Conservation (phyloP, 2,797 vertebrate genomes). For the Coregonus suidteri region DNA sequence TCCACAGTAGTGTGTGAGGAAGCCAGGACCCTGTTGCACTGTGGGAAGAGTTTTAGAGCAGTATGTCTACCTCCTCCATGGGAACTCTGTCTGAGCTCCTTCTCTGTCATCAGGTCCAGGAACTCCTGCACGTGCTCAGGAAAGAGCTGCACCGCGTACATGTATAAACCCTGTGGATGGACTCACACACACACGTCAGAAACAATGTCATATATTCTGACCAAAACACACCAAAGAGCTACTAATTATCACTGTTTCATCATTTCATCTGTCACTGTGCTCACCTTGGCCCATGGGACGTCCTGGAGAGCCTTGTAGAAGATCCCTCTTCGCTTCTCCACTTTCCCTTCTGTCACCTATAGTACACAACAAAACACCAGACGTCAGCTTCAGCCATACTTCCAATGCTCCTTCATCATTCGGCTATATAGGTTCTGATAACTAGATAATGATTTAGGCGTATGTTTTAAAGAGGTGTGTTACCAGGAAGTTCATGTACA, state of each 20-base stretch:
- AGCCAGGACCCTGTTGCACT: background rate
- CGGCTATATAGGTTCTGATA: background rate
- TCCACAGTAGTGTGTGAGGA: background rate
- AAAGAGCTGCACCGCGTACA: conserved; percentile 80
- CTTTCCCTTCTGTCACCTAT: conserved; percentile 85
- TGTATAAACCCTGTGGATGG: conserved; percentile 70
- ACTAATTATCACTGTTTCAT: background rate
- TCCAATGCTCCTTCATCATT: background rate
- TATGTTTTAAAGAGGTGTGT: conserved; percentile 42
- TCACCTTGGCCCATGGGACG: conserved; percentile 96
- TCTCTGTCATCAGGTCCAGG: conserved; percentile 81
- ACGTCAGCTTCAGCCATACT: conserved; percentile 10
- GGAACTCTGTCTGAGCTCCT: conserved; percentile 86
- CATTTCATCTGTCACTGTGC: conserved; percentile 19
- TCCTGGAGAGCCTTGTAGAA: conserved; percentile 95
- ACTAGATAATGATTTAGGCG: background rate
- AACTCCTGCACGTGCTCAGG: conserved; percentile 81
- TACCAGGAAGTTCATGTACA: conserved; percentile 92
- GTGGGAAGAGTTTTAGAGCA: conserved; percentile 42
- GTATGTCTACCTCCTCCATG: conserved; percentile 89
- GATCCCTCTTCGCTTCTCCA: conserved; percentile 85
- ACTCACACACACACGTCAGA: conserved; percentile 10
- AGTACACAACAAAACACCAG: conserved; percentile 15
- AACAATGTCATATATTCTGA: background rate
- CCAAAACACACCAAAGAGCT: background rate